Conservation (phyloP, 1,140 invertebrate genomes). For the Lamellibrachia luymesi region DNA sequence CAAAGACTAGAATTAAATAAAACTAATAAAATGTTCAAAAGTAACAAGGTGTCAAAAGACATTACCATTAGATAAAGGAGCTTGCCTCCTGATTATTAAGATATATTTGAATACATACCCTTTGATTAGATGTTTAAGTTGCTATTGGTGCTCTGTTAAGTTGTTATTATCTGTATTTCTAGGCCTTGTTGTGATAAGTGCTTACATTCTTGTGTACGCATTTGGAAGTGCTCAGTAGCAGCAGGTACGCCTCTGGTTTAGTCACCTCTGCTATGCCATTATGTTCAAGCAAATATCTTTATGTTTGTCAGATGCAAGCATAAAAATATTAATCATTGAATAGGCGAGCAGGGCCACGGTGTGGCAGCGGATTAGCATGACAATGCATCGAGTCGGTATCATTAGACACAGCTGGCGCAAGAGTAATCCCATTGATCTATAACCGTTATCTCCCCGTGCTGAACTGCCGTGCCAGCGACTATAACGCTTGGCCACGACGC, state of each 20-base stretch:
- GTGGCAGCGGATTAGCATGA: not conserved
- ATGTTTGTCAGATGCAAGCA: not conserved
- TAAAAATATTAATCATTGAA: not conserved
- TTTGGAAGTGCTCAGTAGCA: not conserved
- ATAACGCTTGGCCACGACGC: not conserved
- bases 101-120: too few relatives aligned
- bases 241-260: not conserved
- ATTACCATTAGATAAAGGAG: too few relatives aligned
- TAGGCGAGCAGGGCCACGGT: not conserved
- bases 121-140: too few relatives aligned
- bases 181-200: not conserved
- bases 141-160: too few relatives aligned
- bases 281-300: not conserved
- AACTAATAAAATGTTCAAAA: too few relatives aligned
- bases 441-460: not conserved
- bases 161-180: too few relatives aligned
- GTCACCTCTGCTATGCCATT: not conserved
- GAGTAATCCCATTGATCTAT: not conserved
- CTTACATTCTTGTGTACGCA: not conserved
- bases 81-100: too few relatives aligned
- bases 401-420: not conserved
- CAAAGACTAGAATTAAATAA: too few relatives aligned
- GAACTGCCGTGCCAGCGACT: not conserved
- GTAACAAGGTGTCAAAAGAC: too few relatives aligned
- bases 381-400: not conserved